Evolutionary conservation across 35 echinoderm and acorn worm species (phyloP).

Genomic region (Chiridota heheva): DNA sequence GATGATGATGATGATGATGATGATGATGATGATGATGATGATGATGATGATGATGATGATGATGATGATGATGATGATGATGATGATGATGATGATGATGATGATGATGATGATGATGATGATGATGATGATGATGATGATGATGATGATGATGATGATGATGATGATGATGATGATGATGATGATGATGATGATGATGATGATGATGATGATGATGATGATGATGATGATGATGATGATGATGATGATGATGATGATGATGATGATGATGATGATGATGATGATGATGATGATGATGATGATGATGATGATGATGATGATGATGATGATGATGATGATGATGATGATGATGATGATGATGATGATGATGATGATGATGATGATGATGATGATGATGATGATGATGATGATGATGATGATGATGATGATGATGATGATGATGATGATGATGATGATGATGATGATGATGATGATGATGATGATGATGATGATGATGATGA

Average conservation of each 20-base stretch:
- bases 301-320: constrained; percentile 37
- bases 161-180: constrained; percentile 25
- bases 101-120: constrained; percentile 20
- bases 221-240: constrained; percentile 29
- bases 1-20: constrained; percentile 16
- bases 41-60: constrained; percentile 20
- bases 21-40: constrained; percentile 16
- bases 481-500: constrained; percentile 29
- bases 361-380: constrained; percentile 34
- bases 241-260: constrained; percentile 28
- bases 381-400: constrained; percentile 34
- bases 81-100: constrained; percentile 17
- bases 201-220: constrained; percentile 28
- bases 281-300: constrained; percentile 29
- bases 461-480: not conserved
- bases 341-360: constrained; percentile 25
- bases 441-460: constrained; percentile 21
- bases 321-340: constrained; percentile 34
- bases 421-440: constrained; percentile 29
- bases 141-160: constrained; percentile 7
- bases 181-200: constrained; percentile 21
- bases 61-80: constrained; percentile 15
- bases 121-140: constrained; percentile 15
- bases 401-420: constrained; percentile 35
- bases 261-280: constrained; percentile 28